Base-by-base conservation (phyloP, 2,888 invertebrate species). In the Mongoloraphidia duomilia region DNA sequence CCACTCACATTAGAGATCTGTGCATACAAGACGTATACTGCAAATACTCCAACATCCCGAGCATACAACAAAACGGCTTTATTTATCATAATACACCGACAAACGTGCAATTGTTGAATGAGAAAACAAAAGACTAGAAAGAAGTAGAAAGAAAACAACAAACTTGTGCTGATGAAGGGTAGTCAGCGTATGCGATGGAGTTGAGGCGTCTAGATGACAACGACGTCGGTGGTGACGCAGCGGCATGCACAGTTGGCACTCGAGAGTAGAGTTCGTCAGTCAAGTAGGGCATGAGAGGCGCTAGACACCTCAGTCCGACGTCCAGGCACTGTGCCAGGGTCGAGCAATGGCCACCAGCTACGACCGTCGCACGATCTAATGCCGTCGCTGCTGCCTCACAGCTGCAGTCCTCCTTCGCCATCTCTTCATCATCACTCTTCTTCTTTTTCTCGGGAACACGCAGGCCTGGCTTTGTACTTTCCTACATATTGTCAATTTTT, bases 221-320 rank as follows among this genome's bases (percentile, higher is more conserved):
- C 54, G 8, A 56, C 40, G 10, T 49, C 49, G 40, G 13, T 13
- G 40, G 9, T 39, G 47, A 52, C 43, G 50, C 46, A 41, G 52
- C 46, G 12, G 49, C 56, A 8, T 57, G 56, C 53, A 56, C 55
- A 45, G 49, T 41, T 0, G 94, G 92, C 57, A 99, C 73, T 38
- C 94, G 75, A 68, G 94, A 94, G 73, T 80, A 98, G 56, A 99
- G 70, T 68, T 99, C 97, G 68, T 97, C 95, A 0, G 90, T 84
- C 53, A 99, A 77, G 66, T 88, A 93, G 0, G 98, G 98, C 98
- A 99, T 99, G 67, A 97, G 89, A 0, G 98, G 98, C 53, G 89
- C 85, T 12, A 98, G 73, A 49, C 94, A 72, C 53, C 90, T 79
- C 35, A 99, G 75, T 0, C 89, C 94, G 6, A 77, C 74, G 61